Evolutionary conservation across 2,113 vertebrate genomes (phyloP), one percentile per base, ranked within the genome.

Genomic region (Manacus vitellinus): DNA sequence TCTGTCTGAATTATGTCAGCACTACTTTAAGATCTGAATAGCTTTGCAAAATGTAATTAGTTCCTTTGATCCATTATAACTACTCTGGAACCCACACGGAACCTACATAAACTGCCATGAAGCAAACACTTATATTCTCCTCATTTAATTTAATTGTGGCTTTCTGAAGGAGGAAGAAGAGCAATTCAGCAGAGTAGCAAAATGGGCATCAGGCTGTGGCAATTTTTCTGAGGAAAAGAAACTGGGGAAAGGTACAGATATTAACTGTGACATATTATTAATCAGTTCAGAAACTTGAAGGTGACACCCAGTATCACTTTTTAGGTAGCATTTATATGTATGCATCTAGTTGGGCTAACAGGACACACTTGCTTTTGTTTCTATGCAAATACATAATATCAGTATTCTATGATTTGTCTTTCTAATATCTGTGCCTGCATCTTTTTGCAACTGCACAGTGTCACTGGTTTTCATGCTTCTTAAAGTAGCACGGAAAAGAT

Each of bases 51-150:
- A 91, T 68, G 90, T 78, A 92, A 59, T 74, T 59, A 28, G 37
- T 74, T 93, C 80, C 49, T 96, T 89, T 95, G 68, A 88, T 84
- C 68, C 75, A 31, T 24, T 58, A 8, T 65, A 93, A 79, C 54
- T 85, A 46, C 58, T 73, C 74, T 79, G 74, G 74, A 89, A 76
- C 41, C 15, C 22, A 83, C 52, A 86, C 30, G 88, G 44, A 88
- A 74, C 21, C 55, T 18, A 93, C 81, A 65, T n/a, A 94, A 92
- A 68, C 28, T 31, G 52, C 56, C 20, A 35, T 28, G 43, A 85
- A 72, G 47, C 18, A 71, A 72, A 86, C 10, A 76, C 62, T 82
- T 67, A 43, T 1, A 68, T 35, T 92, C 17, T 88, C 77, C 47
- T 15, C 7, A 68, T 65, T 88, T 68, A 85, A 85, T 88, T 85